These are phyloP conservation scores for Drosophila azteca DNA, from an alignment of 1,140 invertebrate genomes.

Conservation along the genomic window DNA sequence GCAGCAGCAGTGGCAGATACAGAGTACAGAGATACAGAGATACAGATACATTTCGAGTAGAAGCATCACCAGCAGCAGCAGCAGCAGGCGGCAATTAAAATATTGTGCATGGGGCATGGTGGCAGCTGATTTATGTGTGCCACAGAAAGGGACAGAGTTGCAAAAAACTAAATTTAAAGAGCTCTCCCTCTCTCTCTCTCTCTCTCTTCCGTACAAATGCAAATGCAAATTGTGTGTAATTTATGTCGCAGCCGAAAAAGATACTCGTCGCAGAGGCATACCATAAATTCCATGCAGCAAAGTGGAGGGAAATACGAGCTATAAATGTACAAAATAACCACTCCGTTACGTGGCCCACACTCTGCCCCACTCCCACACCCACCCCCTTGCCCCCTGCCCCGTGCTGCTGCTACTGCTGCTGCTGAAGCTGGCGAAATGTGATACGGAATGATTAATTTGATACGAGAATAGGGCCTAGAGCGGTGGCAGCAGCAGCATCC, in stretches of 20 bases:
- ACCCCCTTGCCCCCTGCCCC: neutral
- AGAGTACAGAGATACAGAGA: constrained; percentile 4
- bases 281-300: constrained; percentile 58
- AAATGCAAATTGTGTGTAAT: constrained; percentile 55
- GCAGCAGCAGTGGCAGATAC: constrained; percentile 7
- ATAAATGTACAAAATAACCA: constrained; percentile 57
- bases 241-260: constrained; percentile 75
- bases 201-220: constrained; percentile 10
- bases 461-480: constrained; percentile 43
- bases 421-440: constrained; percentile 68
- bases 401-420: neutral
- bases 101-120: constrained; percentile 53
- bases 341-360: too few relatives aligned
- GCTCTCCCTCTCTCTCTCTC: constrained; percentile 24
- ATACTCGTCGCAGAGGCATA: constrained; percentile 7
- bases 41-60: constrained; percentile 1
- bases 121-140: constrained; percentile 68
- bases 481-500: constrained; percentile 6
- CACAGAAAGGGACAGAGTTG: constrained; percentile 32
- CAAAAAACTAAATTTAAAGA: constrained; percentile 75
- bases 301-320: constrained; percentile 61
- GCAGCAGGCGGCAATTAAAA: constrained; percentile 70
- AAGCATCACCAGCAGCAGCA: constrained; percentile 43
- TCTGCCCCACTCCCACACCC: too few relatives aligned
- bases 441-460: constrained; percentile 79